These are phyloP conservation scores for Trogon surrucura DNA, from an alignment of 2,113 vertebrate species.

Conservation along the genomic window DNA sequence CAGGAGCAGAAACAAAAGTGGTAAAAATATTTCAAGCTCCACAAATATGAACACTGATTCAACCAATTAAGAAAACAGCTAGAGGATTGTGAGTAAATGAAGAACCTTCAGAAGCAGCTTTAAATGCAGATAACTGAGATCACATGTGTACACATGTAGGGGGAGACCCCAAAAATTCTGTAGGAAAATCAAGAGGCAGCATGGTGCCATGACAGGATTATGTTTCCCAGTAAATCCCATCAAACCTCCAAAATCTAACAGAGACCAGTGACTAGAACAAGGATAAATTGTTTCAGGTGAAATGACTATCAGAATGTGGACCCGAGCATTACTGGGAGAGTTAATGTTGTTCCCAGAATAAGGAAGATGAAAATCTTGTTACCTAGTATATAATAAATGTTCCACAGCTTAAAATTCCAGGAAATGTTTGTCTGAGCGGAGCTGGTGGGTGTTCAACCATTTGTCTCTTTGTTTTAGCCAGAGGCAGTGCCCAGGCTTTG, in stretches of 20 bases:
- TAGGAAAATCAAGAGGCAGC: not conserved
- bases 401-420: not conserved
- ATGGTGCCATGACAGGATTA: not conserved
- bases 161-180: not conserved
- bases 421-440: not conserved
- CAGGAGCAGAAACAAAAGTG: slow-evolving; percentile 46
- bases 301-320: not conserved
- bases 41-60: slow-evolving; percentile 48
- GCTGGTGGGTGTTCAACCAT: not conserved
- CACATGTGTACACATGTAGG: not conserved
- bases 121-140: slow-evolving; percentile 31
- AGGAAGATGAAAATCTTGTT: not conserved
- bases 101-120: slow-evolving; percentile 19
- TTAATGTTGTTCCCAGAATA: not conserved
- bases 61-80: slow-evolving; percentile 52
- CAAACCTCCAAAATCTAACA: not conserved
- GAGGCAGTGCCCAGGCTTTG: not conserved
- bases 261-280: not conserved
- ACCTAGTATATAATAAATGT: not conserved
- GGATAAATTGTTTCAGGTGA: not conserved
- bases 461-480: not conserved
- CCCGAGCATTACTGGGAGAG: not conserved
- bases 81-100: slow-evolving; percentile 12
- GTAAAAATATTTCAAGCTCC: slow-evolving; percentile 68
- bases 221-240: not conserved